Evolutionary conservation across 1,140 invertebrate genomes (phyloP).

Genomic region (Hypothenemus hampei): DNA sequence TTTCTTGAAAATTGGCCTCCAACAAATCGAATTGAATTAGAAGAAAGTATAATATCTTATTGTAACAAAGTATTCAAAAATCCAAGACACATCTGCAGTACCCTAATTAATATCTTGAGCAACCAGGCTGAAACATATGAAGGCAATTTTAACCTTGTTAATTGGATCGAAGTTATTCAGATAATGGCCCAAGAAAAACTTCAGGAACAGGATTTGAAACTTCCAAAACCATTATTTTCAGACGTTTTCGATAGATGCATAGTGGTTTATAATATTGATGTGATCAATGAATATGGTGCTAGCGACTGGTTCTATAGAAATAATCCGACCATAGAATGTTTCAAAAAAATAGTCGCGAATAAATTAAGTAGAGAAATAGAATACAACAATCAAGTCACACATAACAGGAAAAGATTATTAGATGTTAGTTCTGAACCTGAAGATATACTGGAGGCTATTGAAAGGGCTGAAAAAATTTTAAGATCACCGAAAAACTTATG

Average conservation of each 20-base stretch:
- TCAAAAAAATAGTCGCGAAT: constrained; percentile 24
- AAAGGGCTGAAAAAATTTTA: constrained; percentile 19
- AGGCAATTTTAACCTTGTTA: constrained; percentile 25
- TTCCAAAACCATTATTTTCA: constrained; percentile 25
- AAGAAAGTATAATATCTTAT: constrained; percentile 32
- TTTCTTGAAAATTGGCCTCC: constrained; percentile 38
- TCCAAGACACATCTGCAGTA: constrained; percentile 28
- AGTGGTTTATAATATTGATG: constrained; percentile 36
- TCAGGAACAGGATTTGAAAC: constrained; percentile 29
- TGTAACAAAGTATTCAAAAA: constrained; percentile 32
- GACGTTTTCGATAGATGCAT: constrained; percentile 35
- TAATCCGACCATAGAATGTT: constrained; percentile 34
- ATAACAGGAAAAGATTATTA: constrained; percentile 4
- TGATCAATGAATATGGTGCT: constrained; percentile 26
- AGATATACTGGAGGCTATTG: constrained; percentile 11
- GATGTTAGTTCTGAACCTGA: constrained; percentile 3
- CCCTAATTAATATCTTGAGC: constrained; percentile 31
- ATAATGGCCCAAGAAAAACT: constrained; percentile 34
- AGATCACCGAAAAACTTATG: constrained; percentile 15
- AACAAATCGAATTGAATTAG: constrained; percentile 26
- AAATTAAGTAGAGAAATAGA: constrained; percentile 17
- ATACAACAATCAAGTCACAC: not conserved
- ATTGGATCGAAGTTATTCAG: constrained; percentile 39
- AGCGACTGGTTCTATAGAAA: constrained; percentile 40
- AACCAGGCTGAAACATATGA: constrained; percentile 29